Base-by-base conservation (phyloP, 2,113 vertebrate genomes). In the Bos javanicus region DNA sequence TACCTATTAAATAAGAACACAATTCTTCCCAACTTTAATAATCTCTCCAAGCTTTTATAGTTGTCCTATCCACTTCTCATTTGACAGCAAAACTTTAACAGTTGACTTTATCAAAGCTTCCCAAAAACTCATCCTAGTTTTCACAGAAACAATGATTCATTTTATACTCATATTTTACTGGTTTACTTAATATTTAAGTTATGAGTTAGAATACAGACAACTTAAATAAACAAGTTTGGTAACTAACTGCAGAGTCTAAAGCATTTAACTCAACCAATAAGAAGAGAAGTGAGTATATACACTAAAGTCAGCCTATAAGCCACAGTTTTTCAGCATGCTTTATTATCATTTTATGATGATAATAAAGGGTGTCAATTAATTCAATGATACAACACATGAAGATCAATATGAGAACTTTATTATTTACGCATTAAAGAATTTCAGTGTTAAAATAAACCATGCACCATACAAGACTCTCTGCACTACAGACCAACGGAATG, bases 131-230 rank as follows among this genome's bases (percentile, higher is more conserved):
- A 12, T 23, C 10, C 33, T 16, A 74, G 26, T 85, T 96, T 93
- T 93, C 50, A 64, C 1, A 62, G 23, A 87, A 96, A 96, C 30
- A 52, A 50, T 76, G 9, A 82, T 5, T 78, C 28, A 67, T 56
- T 90, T 80, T 67, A 2, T 7, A 81, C 15, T 43, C 28, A 87
- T 23, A 84, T 17, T 84, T 83, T 19, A 93, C 23, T 84, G 15
- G 23, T 60, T 92, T 91, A 62, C 28, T 92, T 95, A 78, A 57
- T 54, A 90, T 54, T 94, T 87, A 87, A 97, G 78, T 90, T 87
- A 30, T 71, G 19, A 95, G 43, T 94, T 90, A 95, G 80, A 95
- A 95, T 80, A 89, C 74, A 90, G 19, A 92, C 6, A 94, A 93
- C 23, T 82, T 87, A 30, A 52, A 67, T 84, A 92, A 86, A 17